Conservation (phyloP, 2,888 invertebrate species). For the Pemphredon lugubris region DNA sequence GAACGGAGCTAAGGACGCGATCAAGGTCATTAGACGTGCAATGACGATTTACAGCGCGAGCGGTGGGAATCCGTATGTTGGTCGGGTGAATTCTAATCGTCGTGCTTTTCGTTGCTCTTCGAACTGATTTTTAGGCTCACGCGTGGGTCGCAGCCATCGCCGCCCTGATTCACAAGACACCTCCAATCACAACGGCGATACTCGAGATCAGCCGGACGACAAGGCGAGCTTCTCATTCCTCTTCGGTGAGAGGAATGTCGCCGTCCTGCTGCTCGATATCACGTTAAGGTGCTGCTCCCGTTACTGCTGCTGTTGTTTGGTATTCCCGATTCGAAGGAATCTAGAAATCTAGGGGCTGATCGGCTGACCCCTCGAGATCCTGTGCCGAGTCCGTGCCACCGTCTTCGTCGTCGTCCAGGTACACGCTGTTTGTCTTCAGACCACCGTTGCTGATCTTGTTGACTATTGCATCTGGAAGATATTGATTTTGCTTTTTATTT, state of each 20-base stretch:
- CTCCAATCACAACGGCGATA: constrained; percentile 72
- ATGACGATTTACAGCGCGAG: constrained; percentile 17
- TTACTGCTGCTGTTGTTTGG: constrained; percentile 18
- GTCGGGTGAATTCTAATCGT: constrained; percentile 17
- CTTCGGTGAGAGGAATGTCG: constrained; percentile 6
- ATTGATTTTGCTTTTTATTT: neutral
- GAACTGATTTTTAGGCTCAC: constrained; percentile 47
- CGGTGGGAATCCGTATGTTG: constrained; percentile 2
- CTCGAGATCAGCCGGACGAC: constrained; percentile 50
- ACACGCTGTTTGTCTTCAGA: constrained; percentile 84
- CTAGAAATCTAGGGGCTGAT: constrained; percentile 90
- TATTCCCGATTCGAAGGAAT: constrained; percentile 32
- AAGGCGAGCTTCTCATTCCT: constrained; percentile 5
- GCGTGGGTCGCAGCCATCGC: constrained; percentile 28
- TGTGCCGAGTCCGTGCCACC: constrained; percentile 86
- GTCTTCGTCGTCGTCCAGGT: constrained; percentile 89
- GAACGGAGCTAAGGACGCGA: constrained; percentile 8
- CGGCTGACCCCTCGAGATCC: constrained; percentile 89
- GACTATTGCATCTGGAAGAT: constrained; percentile 79
- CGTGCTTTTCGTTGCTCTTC: constrained; percentile 49
- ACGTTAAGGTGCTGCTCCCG: constrained; percentile 43
- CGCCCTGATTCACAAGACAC: constrained; percentile 58
- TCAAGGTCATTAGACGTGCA: constrained; percentile 14
- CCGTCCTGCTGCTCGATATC: constrained; percentile 33
- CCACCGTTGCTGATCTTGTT: constrained; percentile 81